Evolutionary conservation across 2,113 vertebrate genomes (phyloP), one percentile per base, ranked within the genome.

Genomic region (Vidua chalybeata): DNA sequence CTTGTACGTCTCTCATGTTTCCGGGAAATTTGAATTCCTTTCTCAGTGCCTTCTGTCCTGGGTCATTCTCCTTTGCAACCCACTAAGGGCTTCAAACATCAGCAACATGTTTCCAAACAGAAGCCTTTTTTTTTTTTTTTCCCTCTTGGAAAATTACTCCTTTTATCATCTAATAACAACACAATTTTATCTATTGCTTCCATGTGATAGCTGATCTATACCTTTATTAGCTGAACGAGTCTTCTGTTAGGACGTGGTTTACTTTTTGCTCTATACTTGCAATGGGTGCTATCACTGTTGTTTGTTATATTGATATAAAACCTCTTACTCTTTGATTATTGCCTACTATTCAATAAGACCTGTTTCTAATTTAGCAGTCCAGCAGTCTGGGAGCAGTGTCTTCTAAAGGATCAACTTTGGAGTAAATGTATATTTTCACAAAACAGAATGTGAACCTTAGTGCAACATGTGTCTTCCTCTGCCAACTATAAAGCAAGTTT

Each of bases 381-480:
- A 45, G 33, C 16, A 61, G 24, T 13, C 35, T 56, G 8, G 14
- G 11, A 41, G 46, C 21, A 46, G 11, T 51, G 3, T 51, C 17
- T 58, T 55, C 22, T 19, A 61, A 41, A 28, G 51, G 18, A 72
- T 49, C 45, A 39, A 19, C 11, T 59, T 59, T 39, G 13, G 31
- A 81, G 15, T 11, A 61, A 66, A 16, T 55, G 33, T 5, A 0
- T 45, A 55, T 72, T 80, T 68, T 76, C 41, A 39, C 35, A 51
- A 72, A 84, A 46, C 2, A 5, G 11, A 49, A 35, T 2, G 1
- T 35, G n/a, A 84, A 39, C 8, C 3, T 67, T 0, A 0, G 11
- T 41, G 26, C 10, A 46, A 23, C 12, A 10, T 3, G 1, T 26
- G 6, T 66, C 39, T 56, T 84, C 46, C 26, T 62, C 71, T 77